A percentile compares a stretch with the other conserved stretches of the same genome.
Conservation (phyloP, 2,113 vertebrate genomes). For the Heterocephalus glaber region DNA sequence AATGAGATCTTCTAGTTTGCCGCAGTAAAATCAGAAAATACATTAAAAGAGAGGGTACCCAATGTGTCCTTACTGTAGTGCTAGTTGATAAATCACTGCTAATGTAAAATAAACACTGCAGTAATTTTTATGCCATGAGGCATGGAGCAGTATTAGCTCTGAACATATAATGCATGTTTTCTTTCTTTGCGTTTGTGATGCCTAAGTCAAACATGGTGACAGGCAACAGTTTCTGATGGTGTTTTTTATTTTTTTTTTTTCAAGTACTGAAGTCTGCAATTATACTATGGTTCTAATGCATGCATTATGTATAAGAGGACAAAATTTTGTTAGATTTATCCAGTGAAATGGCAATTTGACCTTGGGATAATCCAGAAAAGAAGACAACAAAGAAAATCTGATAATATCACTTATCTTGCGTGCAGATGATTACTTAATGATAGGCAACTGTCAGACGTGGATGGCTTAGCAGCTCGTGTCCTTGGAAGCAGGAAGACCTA, state of each 20-base stretch:
- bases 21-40: constrained; percentile 15
- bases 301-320: constrained; percentile 8
- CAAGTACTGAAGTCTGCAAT: constrained; percentile 18
- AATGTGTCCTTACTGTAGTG: not conserved
- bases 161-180: not conserved
- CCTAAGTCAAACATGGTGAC: not conserved
- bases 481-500: not conserved
- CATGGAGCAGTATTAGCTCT: not conserved
- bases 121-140: not conserved
- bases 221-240: constrained; percentile 2
- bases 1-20: constrained; percentile 5
- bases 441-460: not conserved
- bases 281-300: not conserved
- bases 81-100: not conserved
- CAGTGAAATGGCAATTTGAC: constrained; percentile 20
- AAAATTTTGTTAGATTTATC: constrained; percentile 19
- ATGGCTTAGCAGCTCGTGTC: not conserved
- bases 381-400: not conserved
- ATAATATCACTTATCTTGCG: not conserved
- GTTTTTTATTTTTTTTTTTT: not conserved
- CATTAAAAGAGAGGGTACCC: not conserved
- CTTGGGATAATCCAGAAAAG: constrained; percentile 28
- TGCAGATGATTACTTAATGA: not conserved
- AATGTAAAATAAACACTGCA: not conserved
- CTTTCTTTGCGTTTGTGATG: not conserved